Evolutionary conservation across 2,113 vertebrate genomes (phyloP).

Genomic region (Hymenochirus boettgeri): DNA sequence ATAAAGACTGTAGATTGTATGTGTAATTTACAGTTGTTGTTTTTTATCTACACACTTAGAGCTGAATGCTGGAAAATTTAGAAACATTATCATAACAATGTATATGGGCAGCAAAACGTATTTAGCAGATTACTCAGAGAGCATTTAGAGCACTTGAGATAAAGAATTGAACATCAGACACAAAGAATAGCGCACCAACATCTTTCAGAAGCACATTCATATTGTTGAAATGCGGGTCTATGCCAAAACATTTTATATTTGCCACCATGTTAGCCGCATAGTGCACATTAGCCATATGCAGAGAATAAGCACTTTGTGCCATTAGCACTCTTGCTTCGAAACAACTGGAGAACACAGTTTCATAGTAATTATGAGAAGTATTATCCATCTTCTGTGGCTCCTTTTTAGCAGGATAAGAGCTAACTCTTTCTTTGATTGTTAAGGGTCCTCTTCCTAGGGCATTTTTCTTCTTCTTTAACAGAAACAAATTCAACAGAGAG

Average conservation of each 20-base stretch:
- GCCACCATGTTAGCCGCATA: slow-evolving; percentile 9
- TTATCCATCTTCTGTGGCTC: slow-evolving; percentile 25
- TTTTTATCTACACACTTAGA: slow-evolving; percentile 4
- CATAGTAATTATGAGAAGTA: slow-evolving; percentile 33
- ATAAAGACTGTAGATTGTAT: slow-evolving; percentile 2
- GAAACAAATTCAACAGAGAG: slow-evolving; percentile 31
- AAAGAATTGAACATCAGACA: slow-evolving; percentile 2
- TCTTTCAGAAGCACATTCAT: slow-evolving; percentile 16
- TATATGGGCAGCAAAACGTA: slow-evolving; percentile 13
- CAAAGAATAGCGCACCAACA: slow-evolving; percentile 19
- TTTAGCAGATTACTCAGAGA: slow-evolving; percentile 27
- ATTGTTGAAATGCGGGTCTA: slow-evolving; percentile 1
- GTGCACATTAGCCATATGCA: slow-evolving; percentile 1
- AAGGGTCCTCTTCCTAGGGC: slow-evolving; percentile 21
- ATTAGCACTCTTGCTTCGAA: slow-evolving; percentile 20
- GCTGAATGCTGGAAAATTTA: slow-evolving; percentile 21
- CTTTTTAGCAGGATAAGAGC: slow-evolving; percentile 17
- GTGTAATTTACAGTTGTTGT: slow-evolving; percentile 12
- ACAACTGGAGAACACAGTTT: slow-evolving; percentile 23
- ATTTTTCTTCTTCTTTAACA: slow-evolving; percentile 11
- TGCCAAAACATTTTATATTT: slow-evolving; percentile 4
- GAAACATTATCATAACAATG: slow-evolving; percentile 37
- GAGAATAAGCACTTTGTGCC: slow-evolving; percentile 24
- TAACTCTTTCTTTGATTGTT: slow-evolving; percentile 32
- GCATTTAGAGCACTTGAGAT: slow-evolving; percentile 29